Evolutionary conservation across 2,888 invertebrate genomes (phyloP).

Genomic region (Brachyptera putata): DNA sequence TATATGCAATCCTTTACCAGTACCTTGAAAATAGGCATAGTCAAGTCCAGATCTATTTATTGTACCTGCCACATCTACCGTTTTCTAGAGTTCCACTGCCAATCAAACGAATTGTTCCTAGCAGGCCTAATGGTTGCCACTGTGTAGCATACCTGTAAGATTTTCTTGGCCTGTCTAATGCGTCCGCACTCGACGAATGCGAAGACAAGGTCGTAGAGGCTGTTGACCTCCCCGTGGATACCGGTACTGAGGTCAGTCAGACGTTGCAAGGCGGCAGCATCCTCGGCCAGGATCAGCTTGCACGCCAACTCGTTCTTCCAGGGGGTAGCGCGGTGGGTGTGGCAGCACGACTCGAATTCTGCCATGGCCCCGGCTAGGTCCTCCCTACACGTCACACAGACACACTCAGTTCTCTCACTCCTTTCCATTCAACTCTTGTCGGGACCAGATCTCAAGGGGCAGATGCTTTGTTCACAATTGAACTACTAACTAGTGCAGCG

Average conservation of each 20-base stretch:
- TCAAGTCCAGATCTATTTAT: no score
- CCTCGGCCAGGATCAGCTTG: conserved; percentile 65
- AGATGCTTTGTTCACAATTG: no score
- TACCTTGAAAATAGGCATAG: no score
- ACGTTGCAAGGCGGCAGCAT: conserved; percentile 73
- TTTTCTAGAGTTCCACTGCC: no score
- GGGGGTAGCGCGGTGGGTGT: conserved; percentile 65
- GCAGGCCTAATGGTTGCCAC: no score
- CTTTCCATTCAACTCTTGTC: no score
- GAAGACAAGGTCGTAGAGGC: conserved; percentile 76
- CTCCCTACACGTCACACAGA: conserved; percentile 56
- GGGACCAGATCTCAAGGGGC: no score
- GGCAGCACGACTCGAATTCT: conserved; percentile 65
- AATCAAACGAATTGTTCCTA: no score
- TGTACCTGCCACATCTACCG: no score
- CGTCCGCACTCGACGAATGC: conserved; percentile 80
- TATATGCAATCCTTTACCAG: no score
- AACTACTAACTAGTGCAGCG: no score
- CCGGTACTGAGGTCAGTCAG: conserved; percentile 74
- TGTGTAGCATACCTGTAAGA: conserved; percentile 66
- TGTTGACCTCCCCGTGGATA: conserved; percentile 77
- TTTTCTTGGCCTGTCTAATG: conserved; percentile 73
- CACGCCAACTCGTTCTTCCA: conserved; percentile 72
- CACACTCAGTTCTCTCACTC: no score
- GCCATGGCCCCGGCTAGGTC: conserved; percentile 64